Evolutionary conservation across 2,888 invertebrate species (phyloP).

Genomic region (Buathra laborator): DNA sequence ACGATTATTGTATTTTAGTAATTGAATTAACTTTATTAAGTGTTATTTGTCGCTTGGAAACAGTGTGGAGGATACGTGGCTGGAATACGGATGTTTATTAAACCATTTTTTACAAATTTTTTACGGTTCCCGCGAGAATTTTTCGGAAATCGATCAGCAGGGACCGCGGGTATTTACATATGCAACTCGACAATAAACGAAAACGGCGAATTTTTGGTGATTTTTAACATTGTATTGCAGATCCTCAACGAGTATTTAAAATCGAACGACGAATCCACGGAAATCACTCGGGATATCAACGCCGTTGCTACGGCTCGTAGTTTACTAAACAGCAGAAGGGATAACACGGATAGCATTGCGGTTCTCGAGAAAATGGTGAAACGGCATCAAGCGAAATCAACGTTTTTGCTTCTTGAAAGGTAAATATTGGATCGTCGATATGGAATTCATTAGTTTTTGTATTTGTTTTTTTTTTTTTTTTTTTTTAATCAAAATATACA

Average conservation of each 20-base stretch:
- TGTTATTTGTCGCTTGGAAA: not conserved
- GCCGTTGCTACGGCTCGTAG: conserved; percentile 74
- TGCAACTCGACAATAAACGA: conserved; percentile 6
- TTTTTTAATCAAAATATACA: not conserved
- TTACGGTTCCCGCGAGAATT: conserved; percentile 53
- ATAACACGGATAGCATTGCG: conserved; percentile 56
- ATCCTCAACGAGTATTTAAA: conserved; percentile 71
- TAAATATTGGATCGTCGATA: conserved; percentile 48
- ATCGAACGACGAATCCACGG: conserved; percentile 64
- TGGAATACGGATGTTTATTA: conserved; percentile 68
- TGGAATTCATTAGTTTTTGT: not conserved
- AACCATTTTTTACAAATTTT: conserved; percentile 63
- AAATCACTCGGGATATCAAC: conserved; percentile 70
- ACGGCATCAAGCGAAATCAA: conserved; percentile 72
- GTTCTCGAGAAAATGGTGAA: conserved; percentile 75
- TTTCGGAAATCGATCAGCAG: conserved; percentile 34
- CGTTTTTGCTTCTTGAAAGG: conserved; percentile 75
- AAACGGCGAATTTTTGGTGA: conserved; percentile 19
- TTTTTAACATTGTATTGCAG: conserved; percentile 68
- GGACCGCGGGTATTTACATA: conserved; percentile 54
- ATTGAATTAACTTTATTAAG: not conserved
- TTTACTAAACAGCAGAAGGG: conserved; percentile 66
- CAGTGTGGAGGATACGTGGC: conserved; percentile 65
- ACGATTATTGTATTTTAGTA: not conserved
- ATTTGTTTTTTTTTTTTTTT: conserved; percentile 8